Evolutionary conservation across 2,113 vertebrate species (phyloP).

Genomic region (Copsychus sechellarum): DNA sequence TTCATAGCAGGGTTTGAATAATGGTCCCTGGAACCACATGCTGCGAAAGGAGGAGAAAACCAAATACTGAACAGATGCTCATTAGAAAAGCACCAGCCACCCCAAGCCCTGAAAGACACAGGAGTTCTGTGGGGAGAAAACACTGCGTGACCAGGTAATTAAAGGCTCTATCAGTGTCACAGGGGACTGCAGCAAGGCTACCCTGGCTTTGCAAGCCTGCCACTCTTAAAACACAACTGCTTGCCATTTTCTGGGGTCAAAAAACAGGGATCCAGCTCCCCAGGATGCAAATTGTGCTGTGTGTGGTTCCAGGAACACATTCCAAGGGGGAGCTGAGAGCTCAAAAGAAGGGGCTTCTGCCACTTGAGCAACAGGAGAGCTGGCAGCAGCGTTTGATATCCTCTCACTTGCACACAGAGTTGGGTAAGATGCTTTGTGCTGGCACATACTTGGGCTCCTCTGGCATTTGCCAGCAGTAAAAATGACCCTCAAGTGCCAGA

Average conservation of each 20-base stretch:
- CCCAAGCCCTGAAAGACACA: background rate
- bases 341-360: background rate
- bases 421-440: background rate
- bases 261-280: background rate
- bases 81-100: constrained; percentile 17
- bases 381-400: background rate
- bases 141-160: background rate
- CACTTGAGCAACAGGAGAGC: background rate
- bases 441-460: background rate
- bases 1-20: constrained; percentile 22
- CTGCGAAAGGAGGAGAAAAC: constrained; percentile 4
- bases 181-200: background rate
- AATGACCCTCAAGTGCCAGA: background rate
- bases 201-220: background rate
- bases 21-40: background rate
- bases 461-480: background rate
- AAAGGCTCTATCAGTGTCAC: background rate
- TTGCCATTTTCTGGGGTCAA: background rate
- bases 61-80: constrained; percentile 55
- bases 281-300: background rate
- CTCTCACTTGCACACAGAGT: rapidly evolving
- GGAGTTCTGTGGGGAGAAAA: background rate
- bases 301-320: background rate
- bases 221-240: background rate
- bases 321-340: background rate